Evolutionary conservation across 2,888 invertebrate genomes (phyloP), one percentile per base, ranked within the genome.

Genomic region (Euplagia quadripunctaria): DNA sequence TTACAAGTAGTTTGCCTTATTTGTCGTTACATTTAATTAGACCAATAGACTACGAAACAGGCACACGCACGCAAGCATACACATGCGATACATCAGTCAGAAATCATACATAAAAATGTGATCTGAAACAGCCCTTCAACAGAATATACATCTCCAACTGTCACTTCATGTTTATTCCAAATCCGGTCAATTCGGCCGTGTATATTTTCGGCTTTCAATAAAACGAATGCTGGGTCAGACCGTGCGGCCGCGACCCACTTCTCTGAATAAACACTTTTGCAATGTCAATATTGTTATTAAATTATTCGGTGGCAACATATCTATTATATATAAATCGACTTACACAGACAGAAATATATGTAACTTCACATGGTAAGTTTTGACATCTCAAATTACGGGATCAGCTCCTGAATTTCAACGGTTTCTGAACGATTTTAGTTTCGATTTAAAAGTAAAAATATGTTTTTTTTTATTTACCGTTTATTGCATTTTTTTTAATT

Each of bases 241-340:
- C 17, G 67, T 42, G 20, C 42, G 70, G 42, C 64, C 64, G 49
- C 63, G 70, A 73, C 73, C 73, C 66, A 70, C 49, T 70, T 73
- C 16, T 63, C 20, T 46, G 67, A 73, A 70, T 73, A 73, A 73
- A 70, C 55, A 73, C 31, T 64, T 41, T 6, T 61, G 7, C 46
- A 17, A 68, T 64, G 43, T 55, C 66, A 66, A 61, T 66, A 71
- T 58, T 58, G 49, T 64, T 46, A 20, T 51, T n/a, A 43, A 42
- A 43, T 12, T 14, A 43, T 31, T 31, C 4, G 12, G 20, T 61
- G 20, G 31, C 31, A 61, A 20, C 11, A 61, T 61, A 61, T 12
- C 31, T 20, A 12, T 61, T 61, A 31, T 11, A 0, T 12, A 31
- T 31, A 12, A 20, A 5, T 4, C 9, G 6, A 9, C 20, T 11